These are phyloP conservation scores for Madoqua kirkii DNA, from an alignment of 2,113 vertebrate genomes.

Conservation along the genomic window DNA sequence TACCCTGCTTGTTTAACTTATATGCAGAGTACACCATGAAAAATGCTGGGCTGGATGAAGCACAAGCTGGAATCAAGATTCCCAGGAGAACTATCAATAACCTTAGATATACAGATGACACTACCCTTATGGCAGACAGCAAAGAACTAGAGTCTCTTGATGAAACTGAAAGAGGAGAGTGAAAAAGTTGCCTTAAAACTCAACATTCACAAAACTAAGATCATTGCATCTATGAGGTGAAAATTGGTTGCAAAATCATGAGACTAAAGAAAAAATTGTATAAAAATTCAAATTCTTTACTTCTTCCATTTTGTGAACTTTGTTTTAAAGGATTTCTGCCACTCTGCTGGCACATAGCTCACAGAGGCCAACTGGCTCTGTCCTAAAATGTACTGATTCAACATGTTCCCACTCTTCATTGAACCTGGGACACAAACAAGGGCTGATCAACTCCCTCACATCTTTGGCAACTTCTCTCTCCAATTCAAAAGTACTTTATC, in stretches of 20 bases:
- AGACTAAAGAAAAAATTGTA: conserved; percentile 85
- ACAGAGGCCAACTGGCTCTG: conserved; percentile 83
- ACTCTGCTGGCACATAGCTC: conserved; percentile 84
- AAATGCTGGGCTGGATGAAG: background rate
- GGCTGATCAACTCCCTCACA: conserved; percentile 82
- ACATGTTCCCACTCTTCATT: conserved; percentile 83
- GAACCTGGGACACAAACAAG: conserved; percentile 85
- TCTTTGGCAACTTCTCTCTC: conserved; percentile 69
- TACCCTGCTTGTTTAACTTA: background rate
- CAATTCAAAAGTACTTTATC: background rate
- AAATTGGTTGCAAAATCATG: conserved; percentile 85
- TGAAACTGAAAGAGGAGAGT: background rate
- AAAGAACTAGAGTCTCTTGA: background rate
- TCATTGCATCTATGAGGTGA: conserved; percentile 74
- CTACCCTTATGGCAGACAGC: background rate
- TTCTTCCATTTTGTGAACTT: conserved; percentile 63
- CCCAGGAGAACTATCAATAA: background rate
- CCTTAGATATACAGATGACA: background rate
- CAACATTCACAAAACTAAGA: background rate
- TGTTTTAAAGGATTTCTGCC: conserved; percentile 82
- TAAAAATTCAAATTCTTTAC: conserved; percentile 84
- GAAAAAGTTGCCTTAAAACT: background rate
- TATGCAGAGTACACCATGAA: background rate
- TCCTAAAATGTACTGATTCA: conserved; percentile 80
- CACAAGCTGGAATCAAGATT: background rate